phyloP scores from a whole-genome alignment of 2,797 vertebrate species.

The Macrochelys suwanniensis region DNA sequence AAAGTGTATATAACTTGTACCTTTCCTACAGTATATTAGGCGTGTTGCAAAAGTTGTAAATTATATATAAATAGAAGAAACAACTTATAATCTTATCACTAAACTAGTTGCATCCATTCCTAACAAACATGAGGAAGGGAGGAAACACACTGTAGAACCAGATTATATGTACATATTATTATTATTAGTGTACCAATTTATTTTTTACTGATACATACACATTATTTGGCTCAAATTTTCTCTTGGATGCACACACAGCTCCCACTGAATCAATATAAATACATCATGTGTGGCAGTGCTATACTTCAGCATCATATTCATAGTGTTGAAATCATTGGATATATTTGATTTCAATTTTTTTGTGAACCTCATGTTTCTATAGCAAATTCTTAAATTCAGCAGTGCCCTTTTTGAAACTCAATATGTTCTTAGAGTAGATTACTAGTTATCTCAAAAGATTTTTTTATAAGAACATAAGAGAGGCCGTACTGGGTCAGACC shows the following conservation, averaged over 20 bases:
- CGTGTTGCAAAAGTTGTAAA: background rate
- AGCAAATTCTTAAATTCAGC: background rate
- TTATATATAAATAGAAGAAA: background rate
- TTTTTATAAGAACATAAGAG: too few species aligned
- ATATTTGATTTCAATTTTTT: background rate
- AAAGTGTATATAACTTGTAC: background rate
- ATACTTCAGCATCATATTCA: background rate
- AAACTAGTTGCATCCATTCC: background rate
- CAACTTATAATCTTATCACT: background rate
- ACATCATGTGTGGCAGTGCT: background rate
- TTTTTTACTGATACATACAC: background rate
- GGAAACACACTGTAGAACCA: background rate
- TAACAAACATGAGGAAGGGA: background rate
- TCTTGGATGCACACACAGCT: background rate
- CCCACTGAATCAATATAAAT: background rate
- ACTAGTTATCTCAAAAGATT: background rate
- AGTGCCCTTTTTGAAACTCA: background rate
- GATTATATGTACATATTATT: background rate
- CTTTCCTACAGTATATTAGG: rapidly evolving
- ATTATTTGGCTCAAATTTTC: background rate
- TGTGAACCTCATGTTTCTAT: background rate
- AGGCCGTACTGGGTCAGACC: too few species aligned
- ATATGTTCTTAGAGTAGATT: background rate
- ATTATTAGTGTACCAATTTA: background rate
- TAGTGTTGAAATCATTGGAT: background rate